A percentile compares a stretch with the other conserved stretches of the same genome.
Evolutionary conservation across 2,888 invertebrate genomes (phyloP).

Genomic region (Dermolepida albohirtum): DNA sequence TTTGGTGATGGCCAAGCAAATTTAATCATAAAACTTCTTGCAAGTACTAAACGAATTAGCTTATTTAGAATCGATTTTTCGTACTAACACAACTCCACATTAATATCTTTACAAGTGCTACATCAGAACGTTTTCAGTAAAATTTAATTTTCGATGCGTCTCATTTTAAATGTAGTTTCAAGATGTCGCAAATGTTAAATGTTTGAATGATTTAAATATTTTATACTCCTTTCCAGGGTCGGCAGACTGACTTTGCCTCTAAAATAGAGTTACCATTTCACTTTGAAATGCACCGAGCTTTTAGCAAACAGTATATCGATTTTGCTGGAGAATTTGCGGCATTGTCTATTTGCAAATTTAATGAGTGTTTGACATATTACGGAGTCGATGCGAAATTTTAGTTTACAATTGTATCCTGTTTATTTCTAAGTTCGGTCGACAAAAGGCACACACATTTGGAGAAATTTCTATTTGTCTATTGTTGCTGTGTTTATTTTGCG

Average conservation of each 20-base stretch:
- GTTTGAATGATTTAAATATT: constrained; percentile 34
- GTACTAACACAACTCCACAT: too few relatives aligned
- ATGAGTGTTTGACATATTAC: constrained; percentile 33
- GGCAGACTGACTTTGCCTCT: constrained; percentile 18
- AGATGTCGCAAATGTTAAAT: constrained; percentile 12
- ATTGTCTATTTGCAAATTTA: constrained; percentile 34
- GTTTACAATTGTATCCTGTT: constrained; percentile 14
- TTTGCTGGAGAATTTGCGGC: constrained; percentile 23
- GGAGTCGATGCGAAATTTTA: constrained; percentile 16
- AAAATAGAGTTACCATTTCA: constrained; percentile 19
- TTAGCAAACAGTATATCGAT: constrained; percentile 33
- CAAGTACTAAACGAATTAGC: too few relatives aligned
- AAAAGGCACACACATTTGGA: constrained; percentile 1
- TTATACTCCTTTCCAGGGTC: constrained; percentile 10
- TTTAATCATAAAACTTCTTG: too few relatives aligned
- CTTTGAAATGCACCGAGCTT: constrained; percentile 26
- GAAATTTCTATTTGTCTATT: neutral
- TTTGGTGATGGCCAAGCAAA: too few relatives aligned
- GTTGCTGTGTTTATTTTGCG: constrained; percentile 4
- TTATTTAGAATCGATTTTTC: too few relatives aligned
- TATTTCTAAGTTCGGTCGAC: neutral
- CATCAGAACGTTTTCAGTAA: too few relatives aligned
- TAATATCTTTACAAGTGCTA: too few relatives aligned
- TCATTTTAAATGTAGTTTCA: too few relatives aligned
- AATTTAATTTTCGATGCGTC: too few relatives aligned